Evolutionary conservation across 2,113 vertebrate genomes (phyloP), one percentile per base, ranked within the genome.

Genomic region (Perca flavescens): DNA sequence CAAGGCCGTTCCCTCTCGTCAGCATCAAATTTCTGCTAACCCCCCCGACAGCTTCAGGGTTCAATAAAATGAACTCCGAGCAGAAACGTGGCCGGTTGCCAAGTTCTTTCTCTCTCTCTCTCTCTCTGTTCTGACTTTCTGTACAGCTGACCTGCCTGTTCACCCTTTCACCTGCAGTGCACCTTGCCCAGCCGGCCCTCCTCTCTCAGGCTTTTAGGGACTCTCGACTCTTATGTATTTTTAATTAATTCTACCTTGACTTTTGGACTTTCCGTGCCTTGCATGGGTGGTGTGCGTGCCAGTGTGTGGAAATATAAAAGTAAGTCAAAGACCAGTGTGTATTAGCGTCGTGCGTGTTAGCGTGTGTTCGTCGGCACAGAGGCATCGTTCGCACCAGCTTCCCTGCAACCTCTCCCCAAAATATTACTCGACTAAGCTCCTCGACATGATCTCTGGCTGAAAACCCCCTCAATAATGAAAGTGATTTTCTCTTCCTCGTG

Each of bases 401-500:
- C 66, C 67, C 63, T 16, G 56, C 49, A 31, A 40, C 40, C 52
- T 81, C 57, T 65, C 49, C 54, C 62, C 22, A 82, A 84, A 86
- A 70, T 63, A 73, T 73, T 4, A 36, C 34, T 60, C 0, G 10
- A 3, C 25, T 46, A 17, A 40, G 50, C 58, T 64, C 28, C 50
- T 50, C 15, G 6, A 65, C 77, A 56, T 60, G 57, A 73, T 58
- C 81, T 63, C 62, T 12, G 12, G n/a, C 66, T 75, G 64, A 80
- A 77, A 75, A 74, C 21, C 34, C 4, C 56, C 49, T 87, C 57
- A 70, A 61, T 87, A 75, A 84, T 87, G 74, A 67, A 88, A 71
- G 49, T 40, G 40, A 62, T 83, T 62, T 25, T 68, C 34, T 67
- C 58, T 40, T 40, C 49, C 64, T n/a, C 8, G 5, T 36, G 7